A percentile compares a stretch with the other conserved stretches of the same genome.
These are phyloP conservation scores for Tetraodon nigroviridis DNA, from an alignment of 2,113 vertebrate genomes.

Conservation along the genomic window DNA sequence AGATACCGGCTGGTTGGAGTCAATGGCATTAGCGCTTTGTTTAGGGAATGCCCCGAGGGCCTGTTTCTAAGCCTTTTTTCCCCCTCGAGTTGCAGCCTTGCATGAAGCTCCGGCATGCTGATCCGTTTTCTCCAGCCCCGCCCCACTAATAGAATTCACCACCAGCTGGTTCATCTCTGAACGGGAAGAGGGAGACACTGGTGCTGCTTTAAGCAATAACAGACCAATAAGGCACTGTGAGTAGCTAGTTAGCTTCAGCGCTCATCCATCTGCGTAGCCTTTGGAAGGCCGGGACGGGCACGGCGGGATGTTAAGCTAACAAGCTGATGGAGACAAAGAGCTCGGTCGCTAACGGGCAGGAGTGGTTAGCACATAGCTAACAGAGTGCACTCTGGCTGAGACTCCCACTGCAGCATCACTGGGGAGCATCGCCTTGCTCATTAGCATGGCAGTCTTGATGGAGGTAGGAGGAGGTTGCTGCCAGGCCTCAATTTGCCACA, in stretches of 20 bases:
- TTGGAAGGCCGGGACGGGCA: slow-evolving; percentile 8
- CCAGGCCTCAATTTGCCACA: slow-evolving; percentile 33
- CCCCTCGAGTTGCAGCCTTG: slow-evolving; percentile 63
- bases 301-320: slow-evolving; percentile 13
- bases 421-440: slow-evolving; percentile 44
- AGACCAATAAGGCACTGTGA: slow-evolving; percentile 7
- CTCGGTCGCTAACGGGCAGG: slow-evolving; percentile 13
- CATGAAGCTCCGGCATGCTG: slow-evolving; percentile 46
- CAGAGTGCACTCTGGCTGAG: slow-evolving; percentile 36
- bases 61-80: slow-evolving; percentile 57
- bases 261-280: slow-evolving; percentile 23
- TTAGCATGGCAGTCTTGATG: slow-evolving; percentile 42
- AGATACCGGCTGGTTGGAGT: slow-evolving; percentile 59
- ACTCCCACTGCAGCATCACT: slow-evolving; percentile 26
- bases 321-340: slow-evolving; percentile 34
- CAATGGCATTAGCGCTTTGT: slow-evolving; percentile 62
- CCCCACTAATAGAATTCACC: slow-evolving; percentile 46
- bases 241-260: slow-evolving; percentile 21
- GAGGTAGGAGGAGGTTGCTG: slow-evolving; percentile 36
- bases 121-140: slow-evolving; percentile 44
- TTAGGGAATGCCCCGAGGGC: slow-evolving; percentile 49
- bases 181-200: slow-evolving; percentile 12
- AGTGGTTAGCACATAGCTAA: slow-evolving; percentile 17
- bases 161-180: slow-evolving; percentile 36
- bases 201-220: slow-evolving; percentile 2